Base-by-base conservation (phyloP, 2,888 invertebrate genomes). In the Parnassius orleans region DNA sequence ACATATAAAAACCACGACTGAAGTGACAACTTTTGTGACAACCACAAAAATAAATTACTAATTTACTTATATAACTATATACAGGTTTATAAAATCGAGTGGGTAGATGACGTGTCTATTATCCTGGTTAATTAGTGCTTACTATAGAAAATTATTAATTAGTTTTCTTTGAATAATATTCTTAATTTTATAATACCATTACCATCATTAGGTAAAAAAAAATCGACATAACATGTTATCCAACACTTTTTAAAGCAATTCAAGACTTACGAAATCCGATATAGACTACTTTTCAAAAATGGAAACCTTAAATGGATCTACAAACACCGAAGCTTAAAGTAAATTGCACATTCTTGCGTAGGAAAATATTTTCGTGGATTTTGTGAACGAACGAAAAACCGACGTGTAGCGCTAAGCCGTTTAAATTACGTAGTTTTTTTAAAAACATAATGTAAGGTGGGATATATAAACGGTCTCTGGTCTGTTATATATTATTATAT, bases 271-370 rank as follows among this genome's bases (percentile, higher is more conserved):
- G 24, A 82, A 83, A 81, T 80, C 80, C 81, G 83, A 82, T 83
- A 83, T 76, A 69, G 69, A 67, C 68, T 68, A 72, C 71, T 72
- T 73, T 80, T 78, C 76, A 75, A 74, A 72, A 74, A 73, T 69
- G 72, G 81, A 78, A 56, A 46, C 55, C 63, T 54, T 42, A 84
- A 86, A 85, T 84, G 84, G 81, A 79, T 83, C 79, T 76, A 83
- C 84, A 87, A 84, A 86, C 82, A 85, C 75, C 74, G 71, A 71
- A 72, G 72, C 71, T 73, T 72, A 74, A 70, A 63, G 55, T 55
- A 53, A 63, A 63, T 63, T 63, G 63, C 63, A 63, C 63, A 52
- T 59, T 59, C 63, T 59, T 59, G 63, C 59, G 52, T 59, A 59
- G 52, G 59, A 59, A 63, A 63, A 63, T 59, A 55, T 63, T 63